Base-by-base conservation (phyloP, 2,113 vertebrate species). In the Prionailurus bengalensis region DNA sequence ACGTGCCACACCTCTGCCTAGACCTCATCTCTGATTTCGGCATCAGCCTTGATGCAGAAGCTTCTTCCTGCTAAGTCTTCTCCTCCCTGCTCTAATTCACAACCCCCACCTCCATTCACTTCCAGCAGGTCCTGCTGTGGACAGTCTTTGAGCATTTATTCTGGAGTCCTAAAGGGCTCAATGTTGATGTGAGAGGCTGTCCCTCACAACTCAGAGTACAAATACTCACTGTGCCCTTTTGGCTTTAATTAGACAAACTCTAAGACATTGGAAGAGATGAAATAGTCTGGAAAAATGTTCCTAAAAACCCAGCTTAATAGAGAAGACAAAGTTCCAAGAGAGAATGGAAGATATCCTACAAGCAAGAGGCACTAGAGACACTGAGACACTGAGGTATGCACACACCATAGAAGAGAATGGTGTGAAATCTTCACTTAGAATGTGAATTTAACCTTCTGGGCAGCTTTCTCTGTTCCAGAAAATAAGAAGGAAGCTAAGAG, bases 101-200 rank as follows among this genome's bases (percentile, higher is more conserved):
- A 89, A 63, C 16, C 42, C 58, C 70, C 65, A 33, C 76, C 81
- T 87, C 27, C 88, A 74, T 86, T 97, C 53, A 78, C 31, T 83
- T 78, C 66, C 92, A 94, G 74, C 48, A 66, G 51, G 36, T 81
- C 55, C 74, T 94, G 83, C 92, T 94, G 74, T 80, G 87, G 31
- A 39, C 79, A 87, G 51, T 33, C 90, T 96, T 96, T 88, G 92
- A 94, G 45, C 55, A 9, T 94, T 96, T 92, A 58, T 84, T 63
- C 73, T 61, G 14, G 95, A 95, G 51, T 82, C 58, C 79, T 61
- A 4, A 94, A 84, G 86, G 73, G 5, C 55, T 65, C 33, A 33
- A 23, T 1, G 2, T 29, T 74, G 78, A 55, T 95, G 42, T 0
- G 0, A 95, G 45, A 96, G 65, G 80, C 79, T 11, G 12, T 36